Conservation (phyloP, 2,113 vertebrate genomes). For the Hiodon alosoides region DNA sequence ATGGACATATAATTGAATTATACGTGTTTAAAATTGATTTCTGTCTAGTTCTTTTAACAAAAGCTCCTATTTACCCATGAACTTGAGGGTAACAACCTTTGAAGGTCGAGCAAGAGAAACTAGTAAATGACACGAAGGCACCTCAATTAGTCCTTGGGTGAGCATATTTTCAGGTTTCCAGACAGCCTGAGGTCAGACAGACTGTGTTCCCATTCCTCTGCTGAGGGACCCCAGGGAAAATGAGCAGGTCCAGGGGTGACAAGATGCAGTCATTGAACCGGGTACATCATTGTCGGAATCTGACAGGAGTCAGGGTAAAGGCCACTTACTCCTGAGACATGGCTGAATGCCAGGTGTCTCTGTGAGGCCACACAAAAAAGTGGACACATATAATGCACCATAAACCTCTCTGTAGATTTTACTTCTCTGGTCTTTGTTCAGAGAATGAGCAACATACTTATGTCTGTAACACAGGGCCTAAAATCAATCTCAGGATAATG, state of each 20-base stretch:
- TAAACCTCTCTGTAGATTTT: no score
- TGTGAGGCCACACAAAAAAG: no score
- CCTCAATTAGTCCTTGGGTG: neutral
- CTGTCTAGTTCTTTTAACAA: neutral
- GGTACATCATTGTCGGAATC: neutral
- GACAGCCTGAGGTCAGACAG: slow-evolving; percentile 12
- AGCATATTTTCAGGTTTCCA: neutral
- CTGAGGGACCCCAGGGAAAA: neutral
- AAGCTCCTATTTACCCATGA: neutral
- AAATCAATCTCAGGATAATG: no score
- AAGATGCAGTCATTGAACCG: neutral
- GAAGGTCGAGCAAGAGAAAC: slow-evolving; percentile 5
- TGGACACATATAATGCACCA: no score
- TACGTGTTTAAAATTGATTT: neutral
- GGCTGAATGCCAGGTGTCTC: neutral
- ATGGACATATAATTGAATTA: no score
- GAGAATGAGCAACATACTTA: no score
- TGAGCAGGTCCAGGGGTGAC: neutral
- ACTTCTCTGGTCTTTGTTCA: no score
- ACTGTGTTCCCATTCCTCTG: slow-evolving; percentile 14
- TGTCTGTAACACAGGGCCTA: no score
- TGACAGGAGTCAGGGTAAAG: neutral
- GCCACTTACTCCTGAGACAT: neutral
- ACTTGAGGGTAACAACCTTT: neutral
- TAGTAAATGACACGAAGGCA: neutral